Percentiles rank a stretch among this genome's conserved stretches.
These are phyloP conservation scores for Nasonia vitripennis DNA, from an alignment of 1,140 invertebrate genomes.

Conservation along the genomic window DNA sequence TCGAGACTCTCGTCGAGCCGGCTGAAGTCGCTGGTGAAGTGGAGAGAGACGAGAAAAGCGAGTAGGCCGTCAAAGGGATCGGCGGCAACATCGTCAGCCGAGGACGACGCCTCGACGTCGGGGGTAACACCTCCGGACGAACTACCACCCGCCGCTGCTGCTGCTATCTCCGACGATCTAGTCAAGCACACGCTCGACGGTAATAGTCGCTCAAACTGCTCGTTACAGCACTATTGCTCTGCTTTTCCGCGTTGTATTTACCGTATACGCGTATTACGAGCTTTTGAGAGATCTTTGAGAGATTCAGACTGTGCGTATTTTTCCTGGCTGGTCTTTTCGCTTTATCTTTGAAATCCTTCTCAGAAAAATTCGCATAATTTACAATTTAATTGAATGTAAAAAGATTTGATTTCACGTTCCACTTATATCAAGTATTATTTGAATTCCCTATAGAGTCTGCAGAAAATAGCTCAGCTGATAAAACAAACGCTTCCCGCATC, in stretches of 20 bases:
- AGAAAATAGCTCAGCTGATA: background rate
- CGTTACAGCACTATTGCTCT: background rate
- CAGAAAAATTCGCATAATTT: too few species aligned
- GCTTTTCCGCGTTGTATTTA: too few species aligned
- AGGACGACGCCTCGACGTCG: slow-evolving; percentile 3
- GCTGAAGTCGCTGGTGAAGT: slow-evolving; percentile 62
- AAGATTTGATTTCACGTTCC: background rate
- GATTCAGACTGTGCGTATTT: too few species aligned
- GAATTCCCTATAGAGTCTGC: background rate
- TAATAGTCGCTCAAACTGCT: background rate
- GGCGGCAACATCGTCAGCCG: background rate
- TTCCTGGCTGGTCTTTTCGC: too few species aligned
- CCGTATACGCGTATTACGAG: too few species aligned
- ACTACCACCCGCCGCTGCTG: background rate
- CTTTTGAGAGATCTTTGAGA: too few species aligned
- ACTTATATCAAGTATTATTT: slow-evolving; percentile 15
- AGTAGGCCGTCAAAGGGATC: background rate
- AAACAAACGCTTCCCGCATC: background rate
- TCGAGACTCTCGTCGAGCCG: slow-evolving; percentile 57
- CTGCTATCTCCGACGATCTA: background rate
- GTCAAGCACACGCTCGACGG: background rate
- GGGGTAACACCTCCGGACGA: too few species aligned
- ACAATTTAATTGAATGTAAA: too few species aligned
- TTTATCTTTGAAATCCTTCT: too few species aligned
- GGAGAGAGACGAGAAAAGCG: slow-evolving; percentile 35